These are phyloP conservation scores for Drosophila conformis DNA, from an alignment of 2,888 invertebrate genomes.

Conservation along the genomic window DNA sequence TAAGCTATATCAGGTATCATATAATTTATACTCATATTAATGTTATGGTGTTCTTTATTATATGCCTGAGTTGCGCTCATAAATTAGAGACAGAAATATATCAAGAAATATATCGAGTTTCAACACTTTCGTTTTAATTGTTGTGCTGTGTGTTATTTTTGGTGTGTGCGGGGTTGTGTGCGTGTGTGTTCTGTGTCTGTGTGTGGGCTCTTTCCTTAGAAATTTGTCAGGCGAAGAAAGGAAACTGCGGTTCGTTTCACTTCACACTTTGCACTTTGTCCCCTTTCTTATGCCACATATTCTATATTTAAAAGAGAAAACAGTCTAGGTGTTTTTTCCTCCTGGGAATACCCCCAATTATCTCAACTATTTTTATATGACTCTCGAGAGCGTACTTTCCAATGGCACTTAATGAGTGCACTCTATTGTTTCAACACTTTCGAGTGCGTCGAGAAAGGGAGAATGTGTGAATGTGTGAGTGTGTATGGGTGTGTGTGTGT, in stretches of 20 bases:
- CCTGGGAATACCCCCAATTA: conserved; percentile 50
- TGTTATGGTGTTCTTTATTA: conserved; percentile 15
- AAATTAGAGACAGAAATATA: conserved; percentile 31
- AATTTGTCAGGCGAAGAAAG: conserved; percentile 45
- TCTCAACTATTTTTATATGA: conserved; percentile 54
- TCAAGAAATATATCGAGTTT: conserved; percentile 51
- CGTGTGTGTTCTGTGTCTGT: conserved; percentile 13
- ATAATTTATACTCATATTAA: conserved; percentile 30
- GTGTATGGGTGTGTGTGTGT: not conserved
- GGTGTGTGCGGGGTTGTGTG: conserved; percentile 1
- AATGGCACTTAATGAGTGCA: conserved; percentile 58
- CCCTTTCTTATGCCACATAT: conserved; percentile 7
- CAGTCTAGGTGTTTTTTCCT: conserved; percentile 23
- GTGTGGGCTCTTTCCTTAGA: conserved; percentile 39
- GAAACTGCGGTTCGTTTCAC: conserved; percentile 33
- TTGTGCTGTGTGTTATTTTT: conserved; percentile 35
- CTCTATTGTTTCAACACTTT: conserved; percentile 56
- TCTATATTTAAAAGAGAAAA: conserved; percentile 39
- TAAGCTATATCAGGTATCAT: conserved; percentile 28
- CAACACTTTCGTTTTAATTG: conserved; percentile 63
- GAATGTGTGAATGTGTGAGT: conserved; percentile 23
- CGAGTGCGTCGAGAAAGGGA: conserved; percentile 7
- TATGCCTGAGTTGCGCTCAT: conserved; percentile 25
- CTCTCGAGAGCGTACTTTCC: conserved; percentile 52
- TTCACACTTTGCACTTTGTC: conserved; percentile 51